A percentile compares a stretch with the other conserved stretches of the same genome.
Evolutionary conservation across 2,797 vertebrate species (phyloP).

Genomic region (Onychomys leucogaster): DNA sequence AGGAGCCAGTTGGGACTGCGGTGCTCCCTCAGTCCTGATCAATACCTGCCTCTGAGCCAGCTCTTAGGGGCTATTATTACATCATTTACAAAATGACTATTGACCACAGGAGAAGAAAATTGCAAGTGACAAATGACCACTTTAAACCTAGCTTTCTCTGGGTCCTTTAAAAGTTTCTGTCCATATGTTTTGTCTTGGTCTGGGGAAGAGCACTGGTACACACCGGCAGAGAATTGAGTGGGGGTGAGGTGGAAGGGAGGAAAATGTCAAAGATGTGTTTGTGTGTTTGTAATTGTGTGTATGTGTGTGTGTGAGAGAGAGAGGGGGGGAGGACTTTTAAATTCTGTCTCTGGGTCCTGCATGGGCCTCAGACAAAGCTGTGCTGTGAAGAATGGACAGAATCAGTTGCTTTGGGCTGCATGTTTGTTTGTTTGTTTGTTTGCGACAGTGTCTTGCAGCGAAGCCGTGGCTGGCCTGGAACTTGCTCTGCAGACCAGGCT

Average conservation of each 20-base stretch:
- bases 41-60: slow-evolving; percentile 43
- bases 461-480: neutral
- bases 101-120: slow-evolving; percentile 58
- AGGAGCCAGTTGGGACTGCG: fast-evolving
- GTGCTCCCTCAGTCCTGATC: neutral
- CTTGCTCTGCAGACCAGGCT: too few species aligned
- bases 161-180: neutral
- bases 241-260: too few species aligned
- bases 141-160: neutral
- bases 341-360: neutral
- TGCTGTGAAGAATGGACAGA: neutral
- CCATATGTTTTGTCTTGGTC: neutral
- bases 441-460: neutral
- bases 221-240: neutral
- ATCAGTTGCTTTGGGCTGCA: neutral
- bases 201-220: neutral
- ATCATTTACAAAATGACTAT: slow-evolving; percentile 68
- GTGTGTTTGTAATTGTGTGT: neutral
- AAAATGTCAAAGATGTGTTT: neutral
- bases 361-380: neutral
- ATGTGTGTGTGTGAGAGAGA: too few species aligned
- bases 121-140: slow-evolving; percentile 53
- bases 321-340: neutral
- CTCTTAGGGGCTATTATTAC: slow-evolving; percentile 37
- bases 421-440: neutral